Base-by-base conservation (phyloP, 1,140 invertebrate genomes). In the Triops cancriformis region DNA sequence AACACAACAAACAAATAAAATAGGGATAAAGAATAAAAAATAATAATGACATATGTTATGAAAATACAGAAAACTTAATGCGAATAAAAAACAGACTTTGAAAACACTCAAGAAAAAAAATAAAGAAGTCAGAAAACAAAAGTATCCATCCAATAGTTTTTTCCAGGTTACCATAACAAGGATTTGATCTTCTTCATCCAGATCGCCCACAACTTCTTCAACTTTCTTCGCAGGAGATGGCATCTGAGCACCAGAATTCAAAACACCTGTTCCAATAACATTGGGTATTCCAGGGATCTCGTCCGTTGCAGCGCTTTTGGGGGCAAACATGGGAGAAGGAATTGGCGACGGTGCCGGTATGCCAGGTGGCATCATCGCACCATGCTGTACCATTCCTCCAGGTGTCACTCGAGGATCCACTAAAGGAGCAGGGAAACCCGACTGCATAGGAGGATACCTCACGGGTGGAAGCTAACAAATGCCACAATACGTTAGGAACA, bases 121-220 rank as follows among this genome's bases (percentile, higher is more conserved):
- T 37, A 37, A 37, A 7, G 7, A 37, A 37, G n/a, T n/a, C n/a
- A n/a, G n/a, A 37, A 37, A 37, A 4, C 31, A 37, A 37, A 7
- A 4, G 2, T 4, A 37, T 7, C 31, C 31, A 4, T 37, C 7
- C 31, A 37, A n/a, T n/a, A n/a, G n/a, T n/a, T n/a, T n/a, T n/a
- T n/a, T n/a, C n/a, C n/a, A n/a, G n/a, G n/a, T n/a, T 64, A 64
- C 51, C 51, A 64, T 64, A 23, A 64, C 51, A 64, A 64, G 51
- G 51, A 64, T 64, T 23, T 64, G 14, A 23, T 64, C 51, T 64
- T 64, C 51, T 64, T 64, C 51, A 64, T 64, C 51, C 51, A 64
- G 3, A 64, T 64, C 51, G 14, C 14, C 14, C 18, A 64, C 4
- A 64, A 64, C 51, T 64, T 64, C 51, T 64, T 64, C 51, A 64